These are phyloP conservation scores for Zoanthus gigantus DNA, from an alignment of 92 coral and sea anemone species.

Conservation along the genomic window DNA sequence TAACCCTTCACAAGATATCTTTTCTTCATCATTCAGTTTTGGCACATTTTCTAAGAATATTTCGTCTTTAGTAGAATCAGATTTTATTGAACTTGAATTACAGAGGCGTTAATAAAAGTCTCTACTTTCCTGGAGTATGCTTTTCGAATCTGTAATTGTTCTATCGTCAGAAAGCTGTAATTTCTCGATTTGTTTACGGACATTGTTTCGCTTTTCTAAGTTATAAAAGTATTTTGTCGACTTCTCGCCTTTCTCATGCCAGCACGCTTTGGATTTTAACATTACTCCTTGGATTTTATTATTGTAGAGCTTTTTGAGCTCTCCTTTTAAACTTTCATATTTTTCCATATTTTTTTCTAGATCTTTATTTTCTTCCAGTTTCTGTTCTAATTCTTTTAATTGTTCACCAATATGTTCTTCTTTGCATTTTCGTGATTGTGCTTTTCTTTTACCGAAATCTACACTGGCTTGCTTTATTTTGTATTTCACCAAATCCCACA, in stretches of 20 bases:
- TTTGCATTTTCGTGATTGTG: not conserved
- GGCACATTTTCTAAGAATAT: slow-evolving; percentile 25
- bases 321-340: slow-evolving; percentile 25
- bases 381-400: slow-evolving; percentile 2
- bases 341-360: slow-evolving; percentile 15
- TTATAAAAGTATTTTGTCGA: slow-evolving; percentile 18
- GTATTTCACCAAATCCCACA: slow-evolving; percentile 17
- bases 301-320: not conserved
- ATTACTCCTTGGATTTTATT: slow-evolving; percentile 30
- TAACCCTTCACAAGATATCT: slow-evolving; percentile 17
- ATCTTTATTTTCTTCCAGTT: slow-evolving; percentile 7
- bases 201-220: slow-evolving; percentile 29
- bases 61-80: slow-evolving; percentile 14
- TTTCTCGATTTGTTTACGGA: slow-evolving; percentile 19
- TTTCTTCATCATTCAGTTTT: slow-evolving; percentile 23
- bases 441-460: slow-evolving; percentile 14
- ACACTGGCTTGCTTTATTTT: not conserved
- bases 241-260: slow-evolving; percentile 28
- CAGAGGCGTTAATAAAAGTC: slow-evolving; percentile 18
- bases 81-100: slow-evolving; percentile 21
- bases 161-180: slow-evolving; percentile 15
- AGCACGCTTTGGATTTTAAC: slow-evolving; percentile 21
- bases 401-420: slow-evolving; percentile 6
- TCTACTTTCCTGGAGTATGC: slow-evolving; percentile 31
- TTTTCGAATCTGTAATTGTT: slow-evolving; percentile 21